A percentile compares a stretch with the other conserved stretches of the same genome.
These are phyloP conservation scores for Dolichallabes microphthalmus DNA, from an alignment of 2,113 vertebrate species.

Conservation along the genomic window DNA sequence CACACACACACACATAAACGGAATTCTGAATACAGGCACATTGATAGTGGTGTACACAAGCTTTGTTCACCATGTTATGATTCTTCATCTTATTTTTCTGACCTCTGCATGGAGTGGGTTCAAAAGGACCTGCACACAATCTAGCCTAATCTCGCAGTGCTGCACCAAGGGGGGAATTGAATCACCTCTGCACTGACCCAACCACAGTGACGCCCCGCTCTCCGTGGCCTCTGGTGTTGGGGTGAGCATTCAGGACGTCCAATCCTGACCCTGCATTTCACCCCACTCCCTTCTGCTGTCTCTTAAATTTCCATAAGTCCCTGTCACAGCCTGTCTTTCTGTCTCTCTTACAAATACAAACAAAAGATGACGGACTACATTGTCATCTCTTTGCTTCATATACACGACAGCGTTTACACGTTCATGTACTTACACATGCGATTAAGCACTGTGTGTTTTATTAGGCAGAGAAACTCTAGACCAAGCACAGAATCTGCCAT, in stretches of 20 bases:
- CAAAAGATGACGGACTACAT: conserved; percentile 9
- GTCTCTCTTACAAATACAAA: conserved; percentile 34
- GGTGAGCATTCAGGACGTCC: conserved; percentile 57
- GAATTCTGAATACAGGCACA: conserved; percentile 44
- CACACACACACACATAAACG: conserved; percentile 40
- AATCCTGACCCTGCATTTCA: conserved; percentile 64
- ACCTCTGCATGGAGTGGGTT: conserved; percentile 66
- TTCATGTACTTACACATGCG: background rate
- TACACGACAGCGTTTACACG: background rate
- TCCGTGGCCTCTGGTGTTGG: conserved; percentile 62
- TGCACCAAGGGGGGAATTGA: conserved; percentile 71
- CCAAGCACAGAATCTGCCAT: background rate
- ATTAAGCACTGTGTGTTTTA: background rate
- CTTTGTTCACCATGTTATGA: conserved; percentile 54
- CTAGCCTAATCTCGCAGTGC: conserved; percentile 67
- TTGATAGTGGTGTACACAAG: conserved; percentile 45
- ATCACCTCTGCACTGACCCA: conserved; percentile 74
- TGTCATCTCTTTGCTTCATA: background rate
- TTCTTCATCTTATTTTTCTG: conserved; percentile 69
- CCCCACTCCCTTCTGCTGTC: conserved; percentile 43
- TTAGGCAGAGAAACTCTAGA: background rate
- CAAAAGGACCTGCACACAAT: conserved; percentile 75
- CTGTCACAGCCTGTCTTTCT: conserved; percentile 23
- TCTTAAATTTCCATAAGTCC: conserved; percentile 49
- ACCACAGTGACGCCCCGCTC: conserved; percentile 58